Percentiles rank a stretch among this genome's conserved stretches.
Evolutionary conservation across 2,888 invertebrate species (phyloP).

Genomic region (Branchipolynoe longqiensis): DNA sequence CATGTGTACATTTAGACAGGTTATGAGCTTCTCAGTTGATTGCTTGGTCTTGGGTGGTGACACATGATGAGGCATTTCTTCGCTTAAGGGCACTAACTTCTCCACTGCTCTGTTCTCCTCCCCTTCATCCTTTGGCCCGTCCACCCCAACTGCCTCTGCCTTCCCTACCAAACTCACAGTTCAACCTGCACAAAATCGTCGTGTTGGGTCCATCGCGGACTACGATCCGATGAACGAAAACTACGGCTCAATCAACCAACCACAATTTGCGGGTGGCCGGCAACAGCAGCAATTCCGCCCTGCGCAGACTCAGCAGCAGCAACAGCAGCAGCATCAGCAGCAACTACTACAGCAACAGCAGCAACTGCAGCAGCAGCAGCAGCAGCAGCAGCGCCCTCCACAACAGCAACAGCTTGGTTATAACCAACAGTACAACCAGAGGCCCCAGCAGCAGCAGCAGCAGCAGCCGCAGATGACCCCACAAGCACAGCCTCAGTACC

Average conservation of each 20-base stretch:
- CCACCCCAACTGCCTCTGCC: not conserved
- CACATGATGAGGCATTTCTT: no score
- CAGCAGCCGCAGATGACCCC: conserved; percentile 24
- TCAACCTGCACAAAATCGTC: not conserved
- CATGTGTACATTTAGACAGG: no score
- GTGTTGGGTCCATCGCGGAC: conserved; percentile 86
- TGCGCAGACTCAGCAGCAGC: not conserved
- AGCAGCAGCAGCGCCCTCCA: not conserved
- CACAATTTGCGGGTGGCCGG: not conserved
- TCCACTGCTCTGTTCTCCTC: conserved; percentile 27
- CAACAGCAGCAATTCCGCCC: not conserved
- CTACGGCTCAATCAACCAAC: conserved; percentile 85
- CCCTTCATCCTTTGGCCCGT: not conserved
- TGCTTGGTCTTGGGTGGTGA: no score
- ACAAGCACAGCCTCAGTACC: conserved; percentile 45
- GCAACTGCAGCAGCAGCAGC: conserved; percentile 23
- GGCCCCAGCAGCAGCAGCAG: not conserved
- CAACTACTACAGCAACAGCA: conserved; percentile 9
- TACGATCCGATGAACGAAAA: conserved; percentile 96
- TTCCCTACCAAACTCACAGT: conserved; percentile 44
- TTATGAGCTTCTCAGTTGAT: no score
- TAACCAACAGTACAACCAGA: conserved; percentile 9
- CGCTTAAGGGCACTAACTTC: not conserved
- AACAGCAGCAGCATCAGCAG: conserved; percentile 5
- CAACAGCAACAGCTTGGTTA: not conserved